phyloP scores from a whole-genome alignment of 2,888 invertebrate species.

The Ormyrus thymus region DNA sequence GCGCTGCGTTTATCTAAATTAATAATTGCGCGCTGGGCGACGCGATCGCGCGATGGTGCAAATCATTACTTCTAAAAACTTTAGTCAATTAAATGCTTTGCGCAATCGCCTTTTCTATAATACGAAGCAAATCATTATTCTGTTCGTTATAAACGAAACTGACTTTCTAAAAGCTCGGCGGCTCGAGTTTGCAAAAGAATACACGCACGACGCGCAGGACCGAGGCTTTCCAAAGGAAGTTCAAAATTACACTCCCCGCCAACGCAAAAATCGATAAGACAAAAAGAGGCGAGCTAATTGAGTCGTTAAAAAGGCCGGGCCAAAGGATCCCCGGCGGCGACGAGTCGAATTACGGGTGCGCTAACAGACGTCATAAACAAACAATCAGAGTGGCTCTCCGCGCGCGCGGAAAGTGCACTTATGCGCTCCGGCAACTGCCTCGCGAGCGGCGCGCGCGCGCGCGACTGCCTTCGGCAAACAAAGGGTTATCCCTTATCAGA shows the following conservation, averaged over 20 bases:
- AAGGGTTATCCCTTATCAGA: conserved; percentile 52
- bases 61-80: no score
- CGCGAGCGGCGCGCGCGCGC: conserved; percentile 7
- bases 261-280: background rate
- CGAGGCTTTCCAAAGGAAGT: no score
- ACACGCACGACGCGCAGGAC: no score
- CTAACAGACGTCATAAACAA: conserved; percentile 38
- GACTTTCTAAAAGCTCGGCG: no score
- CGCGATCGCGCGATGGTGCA: no score
- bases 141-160: background rate
- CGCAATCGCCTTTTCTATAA: background rate
- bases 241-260: no score
- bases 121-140: background rate
- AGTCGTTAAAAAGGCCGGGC: conserved; percentile 8
- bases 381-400: conserved; percentile 17
- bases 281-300: conserved; percentile 14
- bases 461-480: conserved; percentile 48
- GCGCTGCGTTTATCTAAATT: conserved; percentile 35
- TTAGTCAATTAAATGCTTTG: no score
- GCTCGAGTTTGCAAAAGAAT: no score
- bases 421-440: background rate
- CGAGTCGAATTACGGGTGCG: conserved; percentile 22
- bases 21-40: background rate
- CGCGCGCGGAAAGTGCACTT: conserved; percentile 4
- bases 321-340: conserved; percentile 2